Percentiles rank a stretch among this genome's conserved stretches.
These are phyloP conservation scores for Actinia equina DNA, from an alignment of 64 coral and sea anemone species.

Conservation along the genomic window DNA sequence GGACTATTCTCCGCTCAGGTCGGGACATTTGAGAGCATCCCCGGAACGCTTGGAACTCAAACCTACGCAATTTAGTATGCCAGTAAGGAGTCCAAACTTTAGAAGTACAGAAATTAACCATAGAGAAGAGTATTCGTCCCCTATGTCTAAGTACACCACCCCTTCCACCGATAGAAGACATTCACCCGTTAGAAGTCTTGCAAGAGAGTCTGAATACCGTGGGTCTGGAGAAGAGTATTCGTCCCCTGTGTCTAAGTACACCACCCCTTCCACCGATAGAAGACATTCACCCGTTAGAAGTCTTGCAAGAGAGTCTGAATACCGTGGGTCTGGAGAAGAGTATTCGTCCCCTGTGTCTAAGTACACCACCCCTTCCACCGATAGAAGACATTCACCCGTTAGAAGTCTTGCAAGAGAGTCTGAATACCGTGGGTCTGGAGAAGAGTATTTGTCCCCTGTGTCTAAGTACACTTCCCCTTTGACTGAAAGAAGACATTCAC, in stretches of 20 bases:
- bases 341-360: not conserved
- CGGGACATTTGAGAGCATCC: not conserved
- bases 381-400: not conserved
- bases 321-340: not conserved
- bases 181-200: not conserved
- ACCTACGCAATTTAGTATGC: constrained; percentile 3
- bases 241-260: not conserved
- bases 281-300: not conserved
- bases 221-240: not conserved
- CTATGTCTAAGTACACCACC: not conserved
- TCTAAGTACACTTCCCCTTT: not conserved
- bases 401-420: constrained; percentile 1
- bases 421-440: not conserved
- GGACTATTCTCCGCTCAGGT: constrained; percentile 15
- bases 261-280: not conserved
- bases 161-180: not conserved
- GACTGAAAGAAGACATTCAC: not conserved
- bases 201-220: not conserved
- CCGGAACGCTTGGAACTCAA: not conserved
- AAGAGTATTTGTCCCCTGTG: not conserved
- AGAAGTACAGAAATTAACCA: constrained; percentile 9
- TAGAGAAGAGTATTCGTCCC: not conserved
- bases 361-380: not conserved
- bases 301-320: not conserved
- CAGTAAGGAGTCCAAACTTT: constrained; percentile 9